Evolutionary conservation across 2,888 invertebrate species (phyloP).

Genomic region (Aelia acuminata): DNA sequence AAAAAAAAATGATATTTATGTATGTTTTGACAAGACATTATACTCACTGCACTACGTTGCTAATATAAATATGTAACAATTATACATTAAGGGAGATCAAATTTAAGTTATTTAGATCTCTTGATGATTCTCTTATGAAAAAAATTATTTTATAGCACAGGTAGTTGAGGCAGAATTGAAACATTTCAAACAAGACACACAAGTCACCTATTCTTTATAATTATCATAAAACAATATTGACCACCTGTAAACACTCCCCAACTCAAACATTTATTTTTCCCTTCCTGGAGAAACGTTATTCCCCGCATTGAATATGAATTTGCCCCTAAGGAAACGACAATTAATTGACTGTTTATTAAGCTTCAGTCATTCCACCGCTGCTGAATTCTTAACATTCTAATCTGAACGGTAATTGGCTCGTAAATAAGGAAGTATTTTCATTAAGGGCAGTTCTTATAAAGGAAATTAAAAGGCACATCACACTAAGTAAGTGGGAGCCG

Average conservation of each 20-base stretch:
- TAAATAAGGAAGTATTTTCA: background rate
- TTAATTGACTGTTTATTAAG: background rate
- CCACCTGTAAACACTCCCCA: background rate
- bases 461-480: background rate
- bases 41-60: no score
- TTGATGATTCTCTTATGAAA: no score
- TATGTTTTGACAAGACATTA: no score
- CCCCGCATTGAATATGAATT: conserved; percentile 34
- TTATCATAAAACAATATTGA: background rate
- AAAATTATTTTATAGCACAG: no score
- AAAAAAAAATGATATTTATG: no score
- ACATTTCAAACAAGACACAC: no score
- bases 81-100: no score
- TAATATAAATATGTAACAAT: no score
- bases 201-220: no score
- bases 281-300: background rate
- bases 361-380: background rate
- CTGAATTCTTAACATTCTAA: background rate
- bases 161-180: no score
- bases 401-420: background rate
- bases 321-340: background rate
- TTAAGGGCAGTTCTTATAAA: conserved; percentile 1
- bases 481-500: background rate
- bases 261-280: background rate
- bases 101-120: no score